Base-by-base conservation (phyloP, 1,140 invertebrate species). In the Frieseomelitta varia region DNA sequence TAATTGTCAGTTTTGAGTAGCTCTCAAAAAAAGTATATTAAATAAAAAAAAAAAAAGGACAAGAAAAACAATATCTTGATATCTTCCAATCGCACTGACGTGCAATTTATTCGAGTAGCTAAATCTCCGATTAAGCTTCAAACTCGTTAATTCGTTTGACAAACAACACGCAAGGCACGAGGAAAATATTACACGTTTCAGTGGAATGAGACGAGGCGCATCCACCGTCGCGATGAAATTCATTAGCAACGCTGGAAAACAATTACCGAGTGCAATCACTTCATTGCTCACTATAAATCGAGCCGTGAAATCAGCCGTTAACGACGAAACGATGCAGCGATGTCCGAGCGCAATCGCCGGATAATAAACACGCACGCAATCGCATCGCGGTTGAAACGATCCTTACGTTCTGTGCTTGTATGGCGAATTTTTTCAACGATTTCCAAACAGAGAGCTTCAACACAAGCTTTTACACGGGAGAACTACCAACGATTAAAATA, bases 221-320 rank as follows among this genome's bases (percentile, higher is more conserved):
- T 2, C 27, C 51, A 17, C 27, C 73, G 30, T 24, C 30, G 30
- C 73, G 14, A 75, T 75, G 55, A 58, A 58, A 75, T 58, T 75
- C 73, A 75, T 75, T 75, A 58, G 73, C 73, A 34, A n/a, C 53
- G 73, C 51, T 39, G 30, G 53, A 58, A 58, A 75, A 75, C 55
- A 75, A 75, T 75, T 75, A 75, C 58, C 73, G 73, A 75, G 55
- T 58, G 73, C 34, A 39, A 75, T 4, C 72, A 56, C 55, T 58
- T 75, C 73, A 77, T 77, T 51, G 75, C 58, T 51, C 19, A 19
- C 39, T 51, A 65, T 77, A 77, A 65, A 77, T 77, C 75, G 75
- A 8, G 17, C 39, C 4, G 75, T 51, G 39, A 77, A 77, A 77
- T 77, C 58, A 77, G 39, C 39, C 58, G 39, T 77, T 51, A 47